Evolutionary conservation across 23 tunicate genomes (phyloP), one percentile per base, ranked within the genome.

Genomic region (Trididemnum nubilum): DNA sequence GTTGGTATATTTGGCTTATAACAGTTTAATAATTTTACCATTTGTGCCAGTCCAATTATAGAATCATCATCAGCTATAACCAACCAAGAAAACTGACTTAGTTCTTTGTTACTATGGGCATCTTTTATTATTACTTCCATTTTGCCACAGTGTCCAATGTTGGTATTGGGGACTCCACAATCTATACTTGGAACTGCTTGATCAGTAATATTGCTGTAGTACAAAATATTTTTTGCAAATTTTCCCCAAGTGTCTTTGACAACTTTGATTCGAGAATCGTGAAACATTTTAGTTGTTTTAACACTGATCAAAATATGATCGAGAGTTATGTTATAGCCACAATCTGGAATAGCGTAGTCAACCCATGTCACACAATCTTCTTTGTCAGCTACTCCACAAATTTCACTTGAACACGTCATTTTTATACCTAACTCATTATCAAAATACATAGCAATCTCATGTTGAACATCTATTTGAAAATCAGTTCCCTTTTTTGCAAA

Each of bases 21-120:
- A 39, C 99, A 94, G 52, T 83, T 88, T 7, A 88, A 78, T 18
- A 88, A 57, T 60, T 88, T 77, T 19, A 88, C 70, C 50, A 88
- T 0, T 34, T 83, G 73, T 0, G 84, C 37, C 21, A 89, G 81
- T 37, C 94, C 83, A 35, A 94, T 33, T 39, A 94, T 94, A 0
- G 99, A 88, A 66, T 94, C 99, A 78, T 94, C 99, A 77, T 94
- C 99, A 30, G 95, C 95, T 4, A 89, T 85, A 15, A 88, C 84
- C 7, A 89, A 65, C 95, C 95, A 94, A 7, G 61, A 32, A 64
- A 76, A 75, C 1, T 83, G 51, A 9, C 78, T 88, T 29, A 80
- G 2, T 7, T 83, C 63, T 31, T 65, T 32, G 22, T 51, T 76
- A 18, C 81, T 30, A 27, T 79, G 54, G 26, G 89, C 83, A 77